A percentile compares a stretch with the other conserved stretches of the same genome.
Conservation (phyloP, 1,140 invertebrate species). For the Drosophila ogumai region DNA sequence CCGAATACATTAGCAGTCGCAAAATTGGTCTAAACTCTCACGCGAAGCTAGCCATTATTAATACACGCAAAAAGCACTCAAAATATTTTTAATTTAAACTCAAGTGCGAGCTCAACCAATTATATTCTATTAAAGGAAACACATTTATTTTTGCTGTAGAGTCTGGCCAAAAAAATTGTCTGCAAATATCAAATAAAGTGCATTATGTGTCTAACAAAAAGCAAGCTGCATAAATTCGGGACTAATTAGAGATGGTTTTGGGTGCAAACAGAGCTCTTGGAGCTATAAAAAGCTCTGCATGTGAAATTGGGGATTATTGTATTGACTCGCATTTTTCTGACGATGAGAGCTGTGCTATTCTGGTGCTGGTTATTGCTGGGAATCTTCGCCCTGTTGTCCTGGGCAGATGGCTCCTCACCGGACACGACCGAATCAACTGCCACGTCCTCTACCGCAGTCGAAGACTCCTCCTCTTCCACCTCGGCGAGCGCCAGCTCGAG, state of each 20-base stretch:
- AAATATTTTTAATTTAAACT: conserved; percentile 1
- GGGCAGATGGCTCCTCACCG: background rate
- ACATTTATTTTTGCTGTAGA: conserved; percentile 6
- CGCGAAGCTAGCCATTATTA: conserved; percentile 12
- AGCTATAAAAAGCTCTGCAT: conserved; percentile 12
- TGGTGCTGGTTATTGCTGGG: conserved; percentile 2
- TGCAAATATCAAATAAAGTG: conserved; percentile 16
- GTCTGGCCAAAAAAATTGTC: background rate
- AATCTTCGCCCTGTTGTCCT: background rate
- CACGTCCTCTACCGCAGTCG: background rate
- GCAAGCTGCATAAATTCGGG: conserved; percentile 16
- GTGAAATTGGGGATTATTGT: background rate
- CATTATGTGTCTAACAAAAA: conserved; percentile 14
- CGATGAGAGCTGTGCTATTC: background rate
- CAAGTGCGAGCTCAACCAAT: conserved; percentile 3
- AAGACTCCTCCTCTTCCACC: background rate
- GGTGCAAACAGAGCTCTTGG: background rate
- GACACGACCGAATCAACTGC: background rate
- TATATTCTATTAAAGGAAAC: background rate
- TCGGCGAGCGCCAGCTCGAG: background rate
- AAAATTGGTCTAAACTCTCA: conserved; percentile 23
- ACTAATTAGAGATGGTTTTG: background rate
- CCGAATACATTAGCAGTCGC: conserved; percentile 7
- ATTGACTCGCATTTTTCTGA: background rate
- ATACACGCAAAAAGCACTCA: background rate